Evolutionary conservation across 2,797 vertebrate genomes (phyloP), one percentile per base, ranked within the genome.

Genomic region (Hozukius guyotensis): DNA sequence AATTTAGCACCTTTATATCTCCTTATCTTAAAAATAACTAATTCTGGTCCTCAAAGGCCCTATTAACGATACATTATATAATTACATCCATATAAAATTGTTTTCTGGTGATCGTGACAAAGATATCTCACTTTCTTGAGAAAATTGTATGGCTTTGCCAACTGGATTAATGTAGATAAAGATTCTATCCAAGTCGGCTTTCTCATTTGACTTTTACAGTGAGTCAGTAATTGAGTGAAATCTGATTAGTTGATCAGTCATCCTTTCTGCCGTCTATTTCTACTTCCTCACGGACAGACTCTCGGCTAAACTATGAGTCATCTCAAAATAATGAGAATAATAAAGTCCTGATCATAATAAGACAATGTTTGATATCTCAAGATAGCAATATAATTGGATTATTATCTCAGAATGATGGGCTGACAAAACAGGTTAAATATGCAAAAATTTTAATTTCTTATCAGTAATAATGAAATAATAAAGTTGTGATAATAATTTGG

Each of bases 31-130:
- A 81, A 77, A 83, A 42, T 46, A 68, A 57, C 61, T 73, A 34
- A 82, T 63, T 74, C 55, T 81, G 61, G 25, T 55, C 64, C 56
- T 83, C 64, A 73, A 55, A 78, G 78, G 75, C 72, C 67, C 22
- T 4, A 14, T 78, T 57, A 80, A 82, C 64, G 25, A 71, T 60
- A 52, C 16, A 59, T 86, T 56, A 84, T 60, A 36, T 68, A 75
- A 82, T 72, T 49, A 25, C 29, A 6, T 38, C 25, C 46, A 76
- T 11, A 71, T 72, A 7, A 77, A 86, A 79, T 24, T 1, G 14
- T 49, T 80, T 75, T 72, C 70, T 76, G 85, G 57, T 85, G 81
- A 88, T 87, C 61, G 22, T 76, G 74, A 60, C 16, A 68, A 34
- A 76, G 34, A 63, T 75, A 72, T 77, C 56, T 75, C 14, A 12